phyloP scores from a whole-genome alignment of 2,888 invertebrate species.

The Drosophila koepferae region DNA sequence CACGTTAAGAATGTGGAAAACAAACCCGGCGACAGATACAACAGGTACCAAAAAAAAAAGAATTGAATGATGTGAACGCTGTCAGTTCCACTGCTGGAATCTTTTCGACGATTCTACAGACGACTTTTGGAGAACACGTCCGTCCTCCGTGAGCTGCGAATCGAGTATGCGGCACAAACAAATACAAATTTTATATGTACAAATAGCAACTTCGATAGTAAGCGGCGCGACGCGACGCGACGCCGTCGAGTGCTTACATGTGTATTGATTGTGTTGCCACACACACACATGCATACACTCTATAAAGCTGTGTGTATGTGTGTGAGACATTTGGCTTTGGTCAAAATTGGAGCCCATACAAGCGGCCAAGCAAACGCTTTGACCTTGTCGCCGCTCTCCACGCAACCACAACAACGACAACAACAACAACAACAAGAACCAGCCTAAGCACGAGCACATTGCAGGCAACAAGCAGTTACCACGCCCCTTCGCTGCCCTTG shows the following conservation, averaged over 20 bases:
- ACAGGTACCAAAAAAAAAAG: conserved; percentile 37
- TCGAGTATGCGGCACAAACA: conserved; percentile 57
- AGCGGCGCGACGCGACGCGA: conserved; percentile 39
- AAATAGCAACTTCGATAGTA: conserved; percentile 47
- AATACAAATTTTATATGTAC: conserved; percentile 11
- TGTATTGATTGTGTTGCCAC: conserved; percentile 41
- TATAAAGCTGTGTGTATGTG: not conserved
- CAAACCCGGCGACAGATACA: conserved; percentile 51
- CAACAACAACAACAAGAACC: not conserved
- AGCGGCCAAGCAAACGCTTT: conserved; percentile 42
- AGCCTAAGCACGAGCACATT: conserved; percentile 8
- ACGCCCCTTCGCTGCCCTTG: conserved; percentile 7
- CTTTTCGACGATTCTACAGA: conserved; percentile 13
- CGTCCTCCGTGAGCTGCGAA: conserved; percentile 65
- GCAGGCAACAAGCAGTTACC: conserved; percentile 8
- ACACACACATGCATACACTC: conserved; percentile 3
- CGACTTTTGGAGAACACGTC: conserved; percentile 52
- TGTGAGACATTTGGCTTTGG: conserved; percentile 22
- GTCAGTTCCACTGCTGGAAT: not conserved
- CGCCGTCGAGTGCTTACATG: conserved; percentile 40
- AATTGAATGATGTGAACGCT: conserved; percentile 3
- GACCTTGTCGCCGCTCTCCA: conserved; percentile 66
- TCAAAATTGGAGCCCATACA: conserved; percentile 44
- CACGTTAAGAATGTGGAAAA: conserved; percentile 22
- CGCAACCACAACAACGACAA: conserved; percentile 21